Evolutionary conservation across 2,113 vertebrate genomes (phyloP).

Genomic region (Zosterops japonicus): DNA sequence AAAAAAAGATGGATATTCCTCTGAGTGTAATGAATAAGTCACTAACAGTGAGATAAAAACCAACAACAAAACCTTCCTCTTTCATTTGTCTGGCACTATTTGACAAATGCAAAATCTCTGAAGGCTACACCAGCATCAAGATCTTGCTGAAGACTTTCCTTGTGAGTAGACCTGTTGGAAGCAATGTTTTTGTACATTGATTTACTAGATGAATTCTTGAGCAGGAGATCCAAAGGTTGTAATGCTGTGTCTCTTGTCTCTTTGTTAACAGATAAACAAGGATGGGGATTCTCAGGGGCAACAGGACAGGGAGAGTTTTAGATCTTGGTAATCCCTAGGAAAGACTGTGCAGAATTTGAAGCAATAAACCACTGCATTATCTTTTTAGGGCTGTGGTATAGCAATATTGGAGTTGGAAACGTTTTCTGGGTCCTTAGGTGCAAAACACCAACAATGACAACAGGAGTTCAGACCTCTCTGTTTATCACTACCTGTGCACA

Average conservation of each 20-base stretch:
- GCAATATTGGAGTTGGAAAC: neutral
- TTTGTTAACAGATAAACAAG: neutral
- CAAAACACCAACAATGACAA: neutral
- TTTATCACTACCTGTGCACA: neutral
- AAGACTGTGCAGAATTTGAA: neutral
- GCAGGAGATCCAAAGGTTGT: neutral
- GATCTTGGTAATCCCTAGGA: neutral
- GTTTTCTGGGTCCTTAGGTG: neutral
- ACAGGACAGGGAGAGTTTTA: neutral
- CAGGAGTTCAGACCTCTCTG: neutral
- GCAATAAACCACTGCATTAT: fast-evolving
- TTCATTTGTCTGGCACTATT: neutral
- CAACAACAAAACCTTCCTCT: neutral
- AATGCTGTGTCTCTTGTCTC: neutral
- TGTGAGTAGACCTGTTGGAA: neutral
- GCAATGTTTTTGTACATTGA: neutral
- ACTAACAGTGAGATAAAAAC: neutral
- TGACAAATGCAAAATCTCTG: neutral
- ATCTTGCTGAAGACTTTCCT: neutral
- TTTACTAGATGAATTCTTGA: neutral
- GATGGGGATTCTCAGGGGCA: neutral
- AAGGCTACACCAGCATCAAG: neutral
- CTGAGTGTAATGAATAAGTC: neutral
- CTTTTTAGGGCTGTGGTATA: neutral
- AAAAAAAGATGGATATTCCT: neutral